Base-by-base conservation (phyloP, 2,888 invertebrate genomes). In the Zonitis immaculata region DNA sequence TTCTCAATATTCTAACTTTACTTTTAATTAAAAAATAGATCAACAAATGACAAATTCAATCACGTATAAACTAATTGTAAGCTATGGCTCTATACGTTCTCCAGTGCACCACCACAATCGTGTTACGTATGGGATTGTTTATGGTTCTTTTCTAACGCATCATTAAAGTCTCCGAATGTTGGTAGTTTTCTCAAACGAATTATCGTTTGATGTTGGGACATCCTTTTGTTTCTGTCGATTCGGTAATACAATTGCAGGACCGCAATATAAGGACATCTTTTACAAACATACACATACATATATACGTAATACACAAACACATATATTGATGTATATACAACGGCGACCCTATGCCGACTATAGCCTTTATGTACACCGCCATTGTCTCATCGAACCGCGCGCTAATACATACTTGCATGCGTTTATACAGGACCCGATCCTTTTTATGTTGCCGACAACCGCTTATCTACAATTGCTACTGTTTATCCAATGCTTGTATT, bases 381-480 rank as follows among this genome's bases (percentile, higher is more conserved):
- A 65, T 67, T 67, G 66, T 66, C 60, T 60, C 46, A 49, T 51
- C 49, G 45, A 52, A 51, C 54, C 57, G 62, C 59, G 61, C 62
- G 59, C 64, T 64, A 63, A 65, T 64, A 65, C 67, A 66, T 63
- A 65, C 59, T 66, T 62, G 67, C 65, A 65, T 65, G 64, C 65
- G 64, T 65, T 66, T 66, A 64, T 66, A 62, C 63, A 61, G 62
- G 65, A 57, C 57, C 62, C 64, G 65, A 54, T 60, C 47, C 56
- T 66, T 70, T 69, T 70, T 59, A 70, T 65, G 63, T 48, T 49
- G 63, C 68, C 67, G 66, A 63, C 62, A n/a, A 60, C 62, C 65
- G 66, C 68, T 70, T 70, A 70, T 70, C 70, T 69, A 64, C 70
- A 69, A 70, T 70, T 70, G 70, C 70, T 70, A 70, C 70, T 67